Conservation (phyloP, 2,113 vertebrate species). For the Cyprinodon variegatus region DNA sequence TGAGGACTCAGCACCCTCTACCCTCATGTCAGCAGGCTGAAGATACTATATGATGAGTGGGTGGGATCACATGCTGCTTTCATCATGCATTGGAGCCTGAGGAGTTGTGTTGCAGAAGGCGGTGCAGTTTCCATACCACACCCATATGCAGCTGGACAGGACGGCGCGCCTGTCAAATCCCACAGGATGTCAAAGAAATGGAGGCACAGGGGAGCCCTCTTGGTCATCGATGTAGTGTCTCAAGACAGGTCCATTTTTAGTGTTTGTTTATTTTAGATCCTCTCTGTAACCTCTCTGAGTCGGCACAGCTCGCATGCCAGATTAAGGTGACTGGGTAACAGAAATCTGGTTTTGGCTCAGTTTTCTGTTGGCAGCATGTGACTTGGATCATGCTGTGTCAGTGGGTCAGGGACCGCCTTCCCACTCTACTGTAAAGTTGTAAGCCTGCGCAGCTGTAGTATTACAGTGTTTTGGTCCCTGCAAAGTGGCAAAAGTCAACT, state of each 20-base stretch:
- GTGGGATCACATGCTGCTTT: too few relatives aligned
- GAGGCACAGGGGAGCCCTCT: too few relatives aligned
- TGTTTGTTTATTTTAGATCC: neutral
- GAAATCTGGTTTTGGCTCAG: slow-evolving; percentile 50
- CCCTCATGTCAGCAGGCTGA: too few relatives aligned
- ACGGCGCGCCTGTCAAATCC: too few relatives aligned
- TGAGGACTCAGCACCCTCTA: too few relatives aligned
- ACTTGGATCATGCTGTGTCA: slow-evolving; percentile 64
- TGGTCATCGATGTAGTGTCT: too few relatives aligned
- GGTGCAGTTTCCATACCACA: too few relatives aligned
- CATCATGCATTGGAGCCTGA: too few relatives aligned
- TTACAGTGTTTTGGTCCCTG: neutral
- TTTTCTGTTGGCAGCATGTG: slow-evolving; percentile 60
- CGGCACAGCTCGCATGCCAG: slow-evolving; percentile 11
- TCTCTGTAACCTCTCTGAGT: neutral
- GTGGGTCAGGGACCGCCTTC: slow-evolving; percentile 48
- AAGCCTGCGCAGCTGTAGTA: neutral
- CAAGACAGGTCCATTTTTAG: neutral
- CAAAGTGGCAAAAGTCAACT: neutral
- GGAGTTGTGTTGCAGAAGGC: too few relatives aligned
- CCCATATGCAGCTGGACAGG: too few relatives aligned
- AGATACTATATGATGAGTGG: too few relatives aligned
- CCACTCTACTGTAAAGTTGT: slow-evolving; percentile 33
- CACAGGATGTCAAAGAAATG: too few relatives aligned
- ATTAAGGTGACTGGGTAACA: slow-evolving; percentile 39